These are phyloP conservation scores for Ichneumoninae sp. DNA, from an alignment of 2,888 invertebrate genomes.

Conservation along the genomic window DNA sequence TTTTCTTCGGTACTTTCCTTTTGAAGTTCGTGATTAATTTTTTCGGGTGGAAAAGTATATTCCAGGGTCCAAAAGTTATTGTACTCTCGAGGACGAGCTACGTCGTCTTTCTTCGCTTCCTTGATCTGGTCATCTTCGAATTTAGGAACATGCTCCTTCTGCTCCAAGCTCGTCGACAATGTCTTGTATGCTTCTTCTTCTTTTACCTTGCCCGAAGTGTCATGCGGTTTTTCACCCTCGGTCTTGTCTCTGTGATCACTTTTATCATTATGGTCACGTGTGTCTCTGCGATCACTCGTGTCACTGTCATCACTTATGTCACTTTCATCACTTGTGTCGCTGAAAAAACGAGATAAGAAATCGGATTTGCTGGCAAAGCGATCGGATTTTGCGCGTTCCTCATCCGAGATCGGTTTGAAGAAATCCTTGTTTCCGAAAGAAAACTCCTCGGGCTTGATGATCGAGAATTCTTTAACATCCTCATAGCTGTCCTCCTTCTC, in stretches of 20 bases:
- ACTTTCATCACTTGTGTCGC: conserved; percentile 41
- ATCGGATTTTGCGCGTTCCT: conserved; percentile 28
- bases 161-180: conserved; percentile 68
- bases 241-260: conserved; percentile 55
- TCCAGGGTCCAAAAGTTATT: conserved; percentile 86
- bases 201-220: conserved; percentile 22
- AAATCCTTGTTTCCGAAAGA: conserved; percentile 65
- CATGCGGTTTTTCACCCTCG: neutral
- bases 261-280: conserved; percentile 54
- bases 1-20: neutral
- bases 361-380: conserved; percentile 43
- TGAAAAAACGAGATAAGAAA: conserved; percentile 58
- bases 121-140: conserved; percentile 83
- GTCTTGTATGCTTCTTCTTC: conserved; percentile 61
- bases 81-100: conserved; percentile 85
- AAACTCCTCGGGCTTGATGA: conserved; percentile 47
- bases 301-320: conserved; percentile 38
- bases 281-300: conserved; percentile 19
- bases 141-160: conserved; percentile 69
- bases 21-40: conserved; percentile 20
- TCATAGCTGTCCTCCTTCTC: conserved; percentile 4
- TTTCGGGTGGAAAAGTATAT: conserved; percentile 84
- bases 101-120: conserved; percentile 83
- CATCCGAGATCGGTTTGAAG: conserved; percentile 42
- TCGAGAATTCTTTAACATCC: neutral